Base-by-base conservation (phyloP, 2,888 invertebrate species). In the Plebejus anna region DNA sequence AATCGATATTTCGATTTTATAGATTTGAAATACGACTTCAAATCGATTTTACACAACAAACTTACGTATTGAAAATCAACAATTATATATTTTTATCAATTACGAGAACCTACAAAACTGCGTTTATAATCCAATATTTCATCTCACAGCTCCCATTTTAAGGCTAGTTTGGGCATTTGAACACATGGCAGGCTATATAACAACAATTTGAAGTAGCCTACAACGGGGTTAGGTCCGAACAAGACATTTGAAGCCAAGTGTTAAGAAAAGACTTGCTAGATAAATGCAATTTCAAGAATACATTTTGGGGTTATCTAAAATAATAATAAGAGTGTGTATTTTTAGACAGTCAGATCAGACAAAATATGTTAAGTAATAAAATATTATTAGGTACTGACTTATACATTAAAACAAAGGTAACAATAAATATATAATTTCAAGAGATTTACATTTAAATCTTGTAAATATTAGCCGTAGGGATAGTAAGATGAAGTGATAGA, bases 61-160 rank as follows among this genome's bases (percentile, higher is more conserved):
- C 55, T 73, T 59, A 75, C 38, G 22, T 61, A 75, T 59, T 59
- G n/a, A 75, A 59, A 75, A 38, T 38, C 42, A 75, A 75, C 75
- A 75, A 6, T 59, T 38, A 75, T 61, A 75, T 75, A 75, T 75
- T 75, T 75, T 57, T 66, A 70, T 77, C 75, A 80, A 75, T 76
- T 77, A 78, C 70, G 57, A 76, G 47, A 79, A 80, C 32, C 66
- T 79, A 83, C 77, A 81, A 78, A 77, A 79, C 80, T 80, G 87
- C 81, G 80, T 78, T 79, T 80, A 78, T 75, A 77, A 78, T 81
- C 78, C 79, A 82, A 81, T 82, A 80, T 81, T 86, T 88, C 86
- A 88, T 89, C 88, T 92, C 92, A 92, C 92, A 92, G 92, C 91
- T 91, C 89, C 88, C 88, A 81, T 86, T 55, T 55, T 90, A 92